phyloP scores from a whole-genome alignment of 2,113 vertebrate species.

The Procavia capensis region DNA sequence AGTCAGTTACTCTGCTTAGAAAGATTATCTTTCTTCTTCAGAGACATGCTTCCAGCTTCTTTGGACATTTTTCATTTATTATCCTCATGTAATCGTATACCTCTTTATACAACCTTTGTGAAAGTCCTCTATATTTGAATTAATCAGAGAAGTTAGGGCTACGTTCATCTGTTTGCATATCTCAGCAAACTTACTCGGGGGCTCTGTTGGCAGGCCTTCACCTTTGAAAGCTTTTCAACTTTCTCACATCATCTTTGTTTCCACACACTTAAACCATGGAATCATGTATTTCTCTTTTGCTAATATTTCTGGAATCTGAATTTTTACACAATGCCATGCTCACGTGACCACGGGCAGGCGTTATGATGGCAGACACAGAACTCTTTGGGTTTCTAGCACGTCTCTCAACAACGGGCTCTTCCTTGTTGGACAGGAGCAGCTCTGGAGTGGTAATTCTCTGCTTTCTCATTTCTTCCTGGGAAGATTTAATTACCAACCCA shows the following conservation, averaged over 20 bases:
- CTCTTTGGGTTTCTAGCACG: accelerated
- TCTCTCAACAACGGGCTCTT: background rate
- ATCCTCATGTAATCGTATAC: background rate
- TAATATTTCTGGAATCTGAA: background rate
- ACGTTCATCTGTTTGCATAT: accelerated
- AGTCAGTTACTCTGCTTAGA: background rate
- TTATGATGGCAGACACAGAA: background rate
- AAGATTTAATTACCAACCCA: background rate
- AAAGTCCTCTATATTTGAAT: background rate
- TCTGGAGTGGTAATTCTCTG: background rate
- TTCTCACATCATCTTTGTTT: background rate
- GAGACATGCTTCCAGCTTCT: background rate
- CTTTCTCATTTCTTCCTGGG: background rate
- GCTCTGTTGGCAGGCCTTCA: background rate
- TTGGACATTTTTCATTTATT: background rate
- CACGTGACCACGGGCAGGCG: background rate
- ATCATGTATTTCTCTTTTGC: background rate
- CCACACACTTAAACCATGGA: background rate
- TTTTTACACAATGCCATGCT: accelerated
- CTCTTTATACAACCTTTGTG: background rate
- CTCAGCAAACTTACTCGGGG: background rate
- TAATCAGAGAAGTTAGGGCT: background rate
- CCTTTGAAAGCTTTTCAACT: background rate
- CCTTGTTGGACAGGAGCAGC: background rate
- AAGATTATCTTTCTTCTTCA: background rate